Conservation (phyloP, 2,888 invertebrate genomes). For the Nymphalis urticae region DNA sequence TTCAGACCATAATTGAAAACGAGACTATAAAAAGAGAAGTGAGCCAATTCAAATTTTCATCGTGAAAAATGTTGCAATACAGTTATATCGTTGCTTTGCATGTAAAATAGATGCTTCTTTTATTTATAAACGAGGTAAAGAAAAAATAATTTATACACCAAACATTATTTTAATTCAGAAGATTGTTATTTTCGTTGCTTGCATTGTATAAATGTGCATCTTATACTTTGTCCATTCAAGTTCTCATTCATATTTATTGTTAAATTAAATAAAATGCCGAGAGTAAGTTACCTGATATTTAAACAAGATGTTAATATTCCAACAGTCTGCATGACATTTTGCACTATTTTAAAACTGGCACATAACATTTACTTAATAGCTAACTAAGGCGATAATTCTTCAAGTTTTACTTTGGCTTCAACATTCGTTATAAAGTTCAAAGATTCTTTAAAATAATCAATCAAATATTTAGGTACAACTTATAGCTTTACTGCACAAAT, state of each 20-base stretch:
- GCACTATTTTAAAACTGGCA: conserved; percentile 48
- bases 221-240: too few species aligned
- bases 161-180: too few species aligned
- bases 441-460: conserved; percentile 56
- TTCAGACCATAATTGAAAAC: conserved; percentile 52
- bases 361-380: conserved; percentile 56
- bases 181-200: too few species aligned
- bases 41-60: not conserved
- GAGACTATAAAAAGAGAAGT: not conserved
- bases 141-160: too few species aligned
- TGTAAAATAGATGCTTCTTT: too few species aligned
- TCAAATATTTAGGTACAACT: conserved; percentile 52
- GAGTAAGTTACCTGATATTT: conserved; percentile 55
- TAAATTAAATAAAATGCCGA: not conserved
- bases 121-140: too few species aligned
- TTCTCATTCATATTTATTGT: too few species aligned
- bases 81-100: not conserved
- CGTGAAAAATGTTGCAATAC: not conserved
- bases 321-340: conserved; percentile 69
- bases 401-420: conserved; percentile 49
- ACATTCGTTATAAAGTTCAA: conserved; percentile 55
- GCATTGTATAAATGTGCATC: too few species aligned
- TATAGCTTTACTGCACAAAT: conserved; percentile 53
- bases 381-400: conserved; percentile 48
- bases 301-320: conserved; percentile 64